Evolutionary conservation across 2,888 invertebrate genomes (phyloP).

Genomic region (Hermaeophaga mercurialis): DNA sequence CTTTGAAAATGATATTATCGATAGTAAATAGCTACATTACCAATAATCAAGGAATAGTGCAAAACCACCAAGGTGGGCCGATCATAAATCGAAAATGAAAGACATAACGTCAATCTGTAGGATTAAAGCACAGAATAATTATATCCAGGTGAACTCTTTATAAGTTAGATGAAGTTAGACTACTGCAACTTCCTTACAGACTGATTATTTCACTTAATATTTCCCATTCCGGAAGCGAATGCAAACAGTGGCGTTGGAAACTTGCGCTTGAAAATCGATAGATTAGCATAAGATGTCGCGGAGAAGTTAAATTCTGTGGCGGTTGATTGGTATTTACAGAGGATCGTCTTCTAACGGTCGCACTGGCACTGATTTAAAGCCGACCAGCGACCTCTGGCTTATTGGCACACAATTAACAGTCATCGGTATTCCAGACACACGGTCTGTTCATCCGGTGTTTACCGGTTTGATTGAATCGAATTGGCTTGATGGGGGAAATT

Average conservation of each 20-base stretch:
- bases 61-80: too few relatives aligned
- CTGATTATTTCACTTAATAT: constrained; percentile 16
- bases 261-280: constrained; percentile 23
- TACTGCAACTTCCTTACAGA: constrained; percentile 14
- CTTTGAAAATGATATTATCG: too few relatives aligned
- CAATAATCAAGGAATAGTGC: too few relatives aligned
- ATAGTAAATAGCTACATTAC: too few relatives aligned
- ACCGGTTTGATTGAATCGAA: constrained; percentile 56
- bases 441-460: constrained; percentile 48
- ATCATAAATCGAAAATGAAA: too few relatives aligned
- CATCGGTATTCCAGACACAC: constrained; percentile 51
- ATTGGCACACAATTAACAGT: constrained; percentile 58
- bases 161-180: constrained; percentile 1
- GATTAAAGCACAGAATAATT: too few relatives aligned
- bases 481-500: constrained; percentile 37
- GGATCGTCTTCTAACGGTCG: constrained; percentile 53
- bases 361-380: constrained; percentile 34
- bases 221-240: constrained; percentile 13
- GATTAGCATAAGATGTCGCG: constrained; percentile 33
- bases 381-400: constrained; percentile 48
- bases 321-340: constrained; percentile 56
- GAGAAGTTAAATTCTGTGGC: constrained; percentile 30
- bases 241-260: constrained; percentile 14
- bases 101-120: too few relatives aligned
- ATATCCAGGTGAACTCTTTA: too few relatives aligned